Evolutionary conservation across 2,113 vertebrate genomes (phyloP).

Genomic region (Climacteris rufus): DNA sequence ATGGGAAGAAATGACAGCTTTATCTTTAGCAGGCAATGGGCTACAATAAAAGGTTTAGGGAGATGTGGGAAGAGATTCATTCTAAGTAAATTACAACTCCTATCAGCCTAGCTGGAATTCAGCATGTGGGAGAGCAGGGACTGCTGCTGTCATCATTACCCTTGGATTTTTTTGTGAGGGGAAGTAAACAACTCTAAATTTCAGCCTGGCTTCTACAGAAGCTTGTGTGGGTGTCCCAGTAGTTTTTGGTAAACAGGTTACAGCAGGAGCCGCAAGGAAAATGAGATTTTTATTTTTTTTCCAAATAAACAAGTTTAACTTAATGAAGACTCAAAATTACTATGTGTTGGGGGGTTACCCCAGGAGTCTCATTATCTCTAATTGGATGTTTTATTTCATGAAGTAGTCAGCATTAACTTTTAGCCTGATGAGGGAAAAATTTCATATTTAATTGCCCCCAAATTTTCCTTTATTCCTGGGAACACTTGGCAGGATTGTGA

Average conservation of each 20-base stretch:
- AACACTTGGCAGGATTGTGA: slow-evolving; percentile 24
- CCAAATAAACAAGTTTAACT: slow-evolving; percentile 34
- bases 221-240: slow-evolving; percentile 37
- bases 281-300: background rate
- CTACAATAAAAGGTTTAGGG: background rate
- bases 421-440: slow-evolving; percentile 1
- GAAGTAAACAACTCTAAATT: slow-evolving; percentile 52
- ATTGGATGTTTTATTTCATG: slow-evolving; percentile 36
- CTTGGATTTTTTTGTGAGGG: background rate
- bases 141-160: slow-evolving; percentile 10
- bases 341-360: background rate
- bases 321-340: slow-evolving; percentile 31
- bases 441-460: slow-evolving; percentile 19
- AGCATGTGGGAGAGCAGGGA: background rate
- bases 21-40: background rate
- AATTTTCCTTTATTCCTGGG: slow-evolving; percentile 13
- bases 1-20: background rate
- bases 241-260: slow-evolving; percentile 36
- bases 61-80: background rate
- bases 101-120: slow-evolving; percentile 6
- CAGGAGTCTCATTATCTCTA: slow-evolving; percentile 50
- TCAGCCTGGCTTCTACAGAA: slow-evolving; percentile 3
- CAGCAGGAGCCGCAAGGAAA: slow-evolving; percentile 2
- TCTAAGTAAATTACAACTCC: background rate
- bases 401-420: slow-evolving; percentile 24